Percentiles rank a stretch among this genome's conserved stretches.
Conservation (phyloP, 2,797 vertebrate species). For the Pangasius macronema region DNA sequence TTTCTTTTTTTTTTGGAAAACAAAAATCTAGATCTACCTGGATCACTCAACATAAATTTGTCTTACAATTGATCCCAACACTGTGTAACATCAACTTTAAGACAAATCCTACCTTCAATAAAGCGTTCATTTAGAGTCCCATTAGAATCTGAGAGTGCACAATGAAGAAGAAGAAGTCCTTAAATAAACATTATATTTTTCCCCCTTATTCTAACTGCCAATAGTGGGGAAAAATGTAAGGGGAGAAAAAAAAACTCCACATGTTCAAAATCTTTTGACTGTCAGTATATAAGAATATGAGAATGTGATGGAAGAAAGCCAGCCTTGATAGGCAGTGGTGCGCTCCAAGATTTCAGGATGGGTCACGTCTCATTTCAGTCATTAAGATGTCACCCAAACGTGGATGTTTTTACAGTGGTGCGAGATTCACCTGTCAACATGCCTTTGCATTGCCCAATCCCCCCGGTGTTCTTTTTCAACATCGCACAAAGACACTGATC, state of each 20-base stretch:
- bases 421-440: constrained; percentile 43
- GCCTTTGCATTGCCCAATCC: constrained; percentile 43
- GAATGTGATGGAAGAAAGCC: neutral
- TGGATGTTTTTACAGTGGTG: constrained; percentile 43
- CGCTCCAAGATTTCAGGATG: constrained; percentile 10
- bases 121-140: neutral
- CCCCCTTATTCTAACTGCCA: neutral
- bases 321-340: neutral
- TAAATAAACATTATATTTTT: neutral
- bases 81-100: neutral
- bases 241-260: neutral
- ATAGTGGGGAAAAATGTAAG: neutral
- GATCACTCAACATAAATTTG: neutral
- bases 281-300: constrained; percentile 4
- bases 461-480: constrained; percentile 38
- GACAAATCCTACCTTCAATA: neutral
- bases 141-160: neutral
- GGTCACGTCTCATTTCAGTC: constrained; percentile 25
- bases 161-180: neutral
- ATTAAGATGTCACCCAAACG: constrained; percentile 37
- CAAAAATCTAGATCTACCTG: neutral
- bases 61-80: neutral
- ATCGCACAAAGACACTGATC: constrained; percentile 48
- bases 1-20: neutral
- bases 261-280: constrained; percentile 3